Percentiles rank a stretch among this genome's conserved stretches.
phyloP scores from a whole-genome alignment of 2,113 vertebrate genomes.

The Chauna torquata region DNA sequence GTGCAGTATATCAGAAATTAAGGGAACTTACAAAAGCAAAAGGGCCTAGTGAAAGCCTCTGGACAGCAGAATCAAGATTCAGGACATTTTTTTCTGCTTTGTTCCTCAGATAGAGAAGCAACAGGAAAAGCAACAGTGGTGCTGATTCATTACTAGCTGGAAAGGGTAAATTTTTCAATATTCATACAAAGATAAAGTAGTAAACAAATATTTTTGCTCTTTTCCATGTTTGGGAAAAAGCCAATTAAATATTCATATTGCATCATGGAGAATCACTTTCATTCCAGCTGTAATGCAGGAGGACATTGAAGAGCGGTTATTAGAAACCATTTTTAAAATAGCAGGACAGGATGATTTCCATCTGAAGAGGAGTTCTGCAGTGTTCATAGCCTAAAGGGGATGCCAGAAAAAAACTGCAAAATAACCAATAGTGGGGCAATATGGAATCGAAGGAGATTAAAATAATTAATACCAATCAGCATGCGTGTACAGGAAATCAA shows the following conservation, averaged over 20 bases:
- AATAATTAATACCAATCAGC: neutral
- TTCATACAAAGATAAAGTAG: neutral
- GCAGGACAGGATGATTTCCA: neutral
- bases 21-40: neutral
- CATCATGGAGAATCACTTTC: neutral
- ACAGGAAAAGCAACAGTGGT: neutral
- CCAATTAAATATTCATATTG: neutral
- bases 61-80: neutral
- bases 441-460: neutral
- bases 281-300: neutral
- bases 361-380: neutral
- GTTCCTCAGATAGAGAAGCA: neutral
- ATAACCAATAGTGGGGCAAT: neutral
- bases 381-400: neutral
- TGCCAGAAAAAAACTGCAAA: neutral
- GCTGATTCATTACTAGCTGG: neutral
- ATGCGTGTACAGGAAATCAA: neutral
- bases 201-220: neutral
- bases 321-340: neutral
- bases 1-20: neutral
- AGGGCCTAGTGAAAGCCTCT: neutral
- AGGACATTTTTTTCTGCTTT: neutral
- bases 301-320: neutral
- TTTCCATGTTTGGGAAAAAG: neutral
- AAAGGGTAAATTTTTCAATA: neutral